These are phyloP conservation scores for Cryptus viduatorius DNA, from an alignment of 2,888 invertebrate genomes.

Conservation along the genomic window DNA sequence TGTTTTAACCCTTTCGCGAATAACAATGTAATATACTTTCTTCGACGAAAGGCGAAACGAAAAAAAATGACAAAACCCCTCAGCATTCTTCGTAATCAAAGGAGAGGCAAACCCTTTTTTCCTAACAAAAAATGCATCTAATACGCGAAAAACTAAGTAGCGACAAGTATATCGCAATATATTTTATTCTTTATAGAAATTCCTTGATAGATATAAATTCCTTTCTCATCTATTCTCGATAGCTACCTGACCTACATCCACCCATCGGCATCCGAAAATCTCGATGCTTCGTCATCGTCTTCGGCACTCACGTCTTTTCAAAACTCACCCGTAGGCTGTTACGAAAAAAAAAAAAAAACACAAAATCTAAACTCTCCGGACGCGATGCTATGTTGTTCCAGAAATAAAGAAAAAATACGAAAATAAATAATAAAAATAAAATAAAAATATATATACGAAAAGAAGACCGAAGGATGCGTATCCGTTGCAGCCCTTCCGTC, in stretches of 20 bases:
- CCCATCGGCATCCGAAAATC: constrained; percentile 23
- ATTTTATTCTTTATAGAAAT: background rate
- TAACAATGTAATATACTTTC: background rate
- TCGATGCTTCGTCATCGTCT: constrained; percentile 51
- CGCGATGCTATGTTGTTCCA: background rate
- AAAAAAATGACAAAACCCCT: too few relatives aligned
- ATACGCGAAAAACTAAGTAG: constrained; percentile 13
- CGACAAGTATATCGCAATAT: background rate
- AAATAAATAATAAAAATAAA: constrained; percentile 38
- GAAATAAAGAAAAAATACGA: background rate
- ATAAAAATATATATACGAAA: constrained; percentile 23
- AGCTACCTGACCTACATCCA: constrained; percentile 49
- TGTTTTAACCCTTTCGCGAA: background rate
- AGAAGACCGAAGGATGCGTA: constrained; percentile 68
- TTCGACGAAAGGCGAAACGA: too few relatives aligned
- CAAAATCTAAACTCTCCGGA: background rate
- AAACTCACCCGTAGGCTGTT: constrained; percentile 2
- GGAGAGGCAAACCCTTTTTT: background rate
- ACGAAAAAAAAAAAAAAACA: background rate
- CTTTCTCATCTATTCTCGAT: background rate
- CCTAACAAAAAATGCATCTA: background rate
- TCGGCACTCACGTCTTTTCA: constrained; percentile 27
- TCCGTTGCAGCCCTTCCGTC: constrained; percentile 74
- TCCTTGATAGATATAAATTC: background rate
- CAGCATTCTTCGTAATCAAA: background rate